Percentiles rank a stretch among this genome's conserved stretches.
phyloP scores from a whole-genome alignment of 2,113 vertebrate genomes.

The Gallinago undulata region DNA sequence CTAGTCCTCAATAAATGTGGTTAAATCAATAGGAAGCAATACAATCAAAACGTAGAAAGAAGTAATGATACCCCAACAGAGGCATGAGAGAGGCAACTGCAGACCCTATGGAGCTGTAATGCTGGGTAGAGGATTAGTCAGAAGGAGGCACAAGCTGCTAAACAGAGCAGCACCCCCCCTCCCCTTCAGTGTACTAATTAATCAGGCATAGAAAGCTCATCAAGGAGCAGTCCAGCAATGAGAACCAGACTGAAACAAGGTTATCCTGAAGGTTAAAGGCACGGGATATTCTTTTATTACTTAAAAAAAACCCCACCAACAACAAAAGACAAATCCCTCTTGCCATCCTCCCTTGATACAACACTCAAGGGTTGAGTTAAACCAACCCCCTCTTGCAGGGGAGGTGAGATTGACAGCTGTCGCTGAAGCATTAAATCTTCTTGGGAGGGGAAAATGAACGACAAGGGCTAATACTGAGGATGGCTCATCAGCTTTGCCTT shows the following conservation, averaged over 20 bases:
- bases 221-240: constrained; percentile 63
- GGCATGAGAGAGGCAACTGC: background rate
- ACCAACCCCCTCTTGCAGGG: background rate
- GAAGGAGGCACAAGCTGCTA: constrained; percentile 23
- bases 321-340: background rate
- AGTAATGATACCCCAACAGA: background rate
- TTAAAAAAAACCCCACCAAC: background rate
- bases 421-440: background rate
- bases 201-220: constrained; percentile 72
- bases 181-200: constrained; percentile 58
- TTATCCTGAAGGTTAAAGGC: constrained; percentile 70
- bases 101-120: background rate
- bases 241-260: constrained; percentile 60
- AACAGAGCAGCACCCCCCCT: constrained; percentile 3
- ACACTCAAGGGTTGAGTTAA: background rate
- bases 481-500: constrained; percentile 17
- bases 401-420: background rate
- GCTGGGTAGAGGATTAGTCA: background rate
- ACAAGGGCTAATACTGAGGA: background rate
- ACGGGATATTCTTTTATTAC: constrained; percentile 38
- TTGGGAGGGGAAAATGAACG: background rate
- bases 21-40: constrained; percentile 2
- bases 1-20: background rate
- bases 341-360: background rate
- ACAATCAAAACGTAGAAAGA: background rate